Base-by-base conservation (phyloP, 2,113 vertebrate genomes). In the Megalops atlanticus region DNA sequence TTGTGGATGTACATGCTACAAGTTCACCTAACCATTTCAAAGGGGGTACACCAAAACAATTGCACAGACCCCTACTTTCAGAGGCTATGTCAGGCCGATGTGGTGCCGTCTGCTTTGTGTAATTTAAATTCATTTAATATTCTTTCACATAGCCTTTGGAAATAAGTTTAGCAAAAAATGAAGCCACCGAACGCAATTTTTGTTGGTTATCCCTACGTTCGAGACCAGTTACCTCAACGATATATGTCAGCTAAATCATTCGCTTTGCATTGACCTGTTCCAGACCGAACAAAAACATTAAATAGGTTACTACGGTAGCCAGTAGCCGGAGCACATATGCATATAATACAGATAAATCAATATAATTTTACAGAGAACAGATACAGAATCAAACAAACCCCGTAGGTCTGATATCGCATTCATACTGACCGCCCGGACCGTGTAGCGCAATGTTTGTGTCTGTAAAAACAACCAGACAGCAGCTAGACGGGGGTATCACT, bases 401-500 rank as follows among this genome's bases (percentile, higher is more conserved):
- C 18, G 21, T 7, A 8, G 8, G 8, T 64, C 31, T 1, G n/a
- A 11, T 15, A 31, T 58, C 7, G 6, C 7, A 3, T 24, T n/a
- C 7, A 11, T 31, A 2, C 4, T 64, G n/a, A 31, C n/a, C 24
- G 58, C 8, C n/a, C 58, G 58, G 58, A 27, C 5, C 4, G 24
- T 14, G 0, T 27, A 2, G 36, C 69, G 69, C 36, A 71, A 36
- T 71, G 36, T 38, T 18, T 58, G 15, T 58, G 54, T 58, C 12
- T 71, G 69, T 71, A 77, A 77, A 70, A 47, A 81, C 64, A 77
- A 35, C 41, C 64, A 81, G 74, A 69, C 58, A 70, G 36, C 39
- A 35, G 69, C 69, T 71, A 74, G 70, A 80, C 79, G 38, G 68
- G 80, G 68, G 80, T 41, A 49, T 41, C 73, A 71, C 69, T 71